These are phyloP conservation scores for Philopotamus ludificatus DNA, from an alignment of 1,140 invertebrate genomes.

Conservation along the genomic window DNA sequence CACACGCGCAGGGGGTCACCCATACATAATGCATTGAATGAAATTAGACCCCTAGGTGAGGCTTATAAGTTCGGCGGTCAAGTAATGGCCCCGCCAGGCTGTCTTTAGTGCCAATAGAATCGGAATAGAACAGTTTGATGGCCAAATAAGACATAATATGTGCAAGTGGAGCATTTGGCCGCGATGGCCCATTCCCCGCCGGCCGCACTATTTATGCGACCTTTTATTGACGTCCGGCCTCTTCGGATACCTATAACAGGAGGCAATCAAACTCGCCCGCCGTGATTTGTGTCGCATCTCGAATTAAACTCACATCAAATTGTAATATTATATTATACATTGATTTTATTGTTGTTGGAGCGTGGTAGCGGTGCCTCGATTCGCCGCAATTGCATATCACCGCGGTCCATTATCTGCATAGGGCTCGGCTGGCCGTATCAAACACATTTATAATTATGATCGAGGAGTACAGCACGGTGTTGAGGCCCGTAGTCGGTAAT, in stretches of 20 bases:
- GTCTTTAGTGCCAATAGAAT: conserved; percentile 34
- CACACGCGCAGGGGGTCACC: too few relatives aligned
- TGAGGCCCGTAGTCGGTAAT: conserved; percentile 16
- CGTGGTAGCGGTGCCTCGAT: too few relatives aligned
- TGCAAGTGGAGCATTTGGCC: conserved; percentile 33
- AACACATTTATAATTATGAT: conserved; percentile 13
- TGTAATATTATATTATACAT: too few relatives aligned
- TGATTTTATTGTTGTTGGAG: too few relatives aligned
- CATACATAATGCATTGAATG: background rate
- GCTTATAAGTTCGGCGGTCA: conserved; percentile 12
- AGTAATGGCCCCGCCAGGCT: conserved; percentile 32
- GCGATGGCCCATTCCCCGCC: conserved; percentile 23
- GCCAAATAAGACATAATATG: conserved; percentile 38
- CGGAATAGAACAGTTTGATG: conserved; percentile 23
- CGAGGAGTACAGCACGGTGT: background rate
- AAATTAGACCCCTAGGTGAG: conserved; percentile 12
- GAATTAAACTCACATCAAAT: too few relatives aligned
- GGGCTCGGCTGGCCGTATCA: background rate
- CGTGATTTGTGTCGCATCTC: too few relatives aligned
- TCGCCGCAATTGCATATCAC: too few relatives aligned
- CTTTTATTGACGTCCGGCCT: conserved; percentile 26
- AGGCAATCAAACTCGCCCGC: too few relatives aligned
- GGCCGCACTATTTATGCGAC: conserved; percentile 23
- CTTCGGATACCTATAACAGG: too few relatives aligned
- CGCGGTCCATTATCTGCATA: too few relatives aligned